Evolutionary conservation across 1,140 invertebrate species (phyloP).

Genomic region (Cotesia chilonis): DNA sequence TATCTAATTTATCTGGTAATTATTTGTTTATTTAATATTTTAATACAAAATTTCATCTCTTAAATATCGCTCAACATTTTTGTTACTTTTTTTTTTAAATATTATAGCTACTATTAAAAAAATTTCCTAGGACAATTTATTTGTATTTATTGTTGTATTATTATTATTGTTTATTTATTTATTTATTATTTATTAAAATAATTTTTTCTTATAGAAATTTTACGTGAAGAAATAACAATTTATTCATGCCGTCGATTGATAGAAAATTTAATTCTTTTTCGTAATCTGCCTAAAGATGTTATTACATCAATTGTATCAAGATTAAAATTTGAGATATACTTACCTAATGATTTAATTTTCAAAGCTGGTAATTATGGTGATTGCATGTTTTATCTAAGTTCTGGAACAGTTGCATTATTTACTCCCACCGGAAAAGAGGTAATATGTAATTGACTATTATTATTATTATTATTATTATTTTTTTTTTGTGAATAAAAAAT

Average conservation of each 20-base stretch:
- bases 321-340: conserved; percentile 57
- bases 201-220: conserved; percentile 14
- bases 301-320: conserved; percentile 49
- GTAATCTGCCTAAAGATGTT: conserved; percentile 48
- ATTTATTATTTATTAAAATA: neutral
- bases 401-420: conserved; percentile 69
- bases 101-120: no score
- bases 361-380: conserved; percentile 67
- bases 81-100: no score
- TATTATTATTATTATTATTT: conserved; percentile 6
- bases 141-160: neutral
- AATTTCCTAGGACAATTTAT: neutral
- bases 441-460: neutral
- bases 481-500: conserved; percentile 5
- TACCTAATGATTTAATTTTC: conserved; percentile 62
- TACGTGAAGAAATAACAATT: conserved; percentile 53
- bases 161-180: no score
- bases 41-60: no score
- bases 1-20: conserved; percentile 54
- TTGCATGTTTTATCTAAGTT: conserved; percentile 70
- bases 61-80: no score
- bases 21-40: neutral
- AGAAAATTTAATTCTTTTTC: conserved; percentile 56
- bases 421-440: conserved; percentile 70
- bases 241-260: conserved; percentile 56